Conservation (phyloP, 2,888 invertebrate species). For the Macaria notata region DNA sequence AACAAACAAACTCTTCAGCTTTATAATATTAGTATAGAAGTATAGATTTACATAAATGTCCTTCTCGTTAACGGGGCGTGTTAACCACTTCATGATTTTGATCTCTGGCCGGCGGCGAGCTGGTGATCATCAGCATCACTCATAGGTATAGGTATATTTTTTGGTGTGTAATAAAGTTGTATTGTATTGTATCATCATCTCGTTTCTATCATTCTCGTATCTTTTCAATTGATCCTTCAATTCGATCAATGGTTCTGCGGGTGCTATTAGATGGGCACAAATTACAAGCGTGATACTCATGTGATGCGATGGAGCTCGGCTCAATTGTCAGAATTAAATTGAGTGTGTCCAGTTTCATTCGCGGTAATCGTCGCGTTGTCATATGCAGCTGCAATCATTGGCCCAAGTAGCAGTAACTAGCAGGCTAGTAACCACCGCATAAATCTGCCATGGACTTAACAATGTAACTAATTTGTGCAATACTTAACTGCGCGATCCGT, state of each 20-base stretch:
- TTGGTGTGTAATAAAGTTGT: no score
- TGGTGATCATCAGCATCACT: no score
- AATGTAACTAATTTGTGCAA: slow-evolving; percentile 15
- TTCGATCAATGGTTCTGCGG: slow-evolving; percentile 1
- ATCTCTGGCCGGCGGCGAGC: no score
- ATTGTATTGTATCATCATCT: no score
- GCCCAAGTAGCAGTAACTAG: not conserved
- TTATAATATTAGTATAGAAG: no score
- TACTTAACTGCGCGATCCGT: not conserved
- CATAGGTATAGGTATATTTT: not conserved
- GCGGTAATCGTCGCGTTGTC: slow-evolving; percentile 46
- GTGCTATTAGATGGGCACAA: slow-evolving; percentile 1
- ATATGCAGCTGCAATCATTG: slow-evolving; percentile 26
- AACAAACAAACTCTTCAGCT: no score
- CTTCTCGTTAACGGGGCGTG: slow-evolving; percentile 15
- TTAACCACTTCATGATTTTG: slow-evolving; percentile 16
- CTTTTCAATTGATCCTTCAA: slow-evolving; percentile 7
- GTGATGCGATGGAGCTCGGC: slow-evolving; percentile 37
- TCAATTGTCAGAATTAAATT: slow-evolving; percentile 66
- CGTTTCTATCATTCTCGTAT: not conserved
- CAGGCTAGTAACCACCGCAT: slow-evolving; percentile 17
- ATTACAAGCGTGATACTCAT: slow-evolving; percentile 23
- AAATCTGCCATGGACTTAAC: slow-evolving; percentile 16
- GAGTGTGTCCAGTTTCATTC: slow-evolving; percentile 57
- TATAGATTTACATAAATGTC: slow-evolving; percentile 6